Base-by-base conservation (phyloP, 2,797 vertebrate species). In the Glossophaga mutica region DNA sequence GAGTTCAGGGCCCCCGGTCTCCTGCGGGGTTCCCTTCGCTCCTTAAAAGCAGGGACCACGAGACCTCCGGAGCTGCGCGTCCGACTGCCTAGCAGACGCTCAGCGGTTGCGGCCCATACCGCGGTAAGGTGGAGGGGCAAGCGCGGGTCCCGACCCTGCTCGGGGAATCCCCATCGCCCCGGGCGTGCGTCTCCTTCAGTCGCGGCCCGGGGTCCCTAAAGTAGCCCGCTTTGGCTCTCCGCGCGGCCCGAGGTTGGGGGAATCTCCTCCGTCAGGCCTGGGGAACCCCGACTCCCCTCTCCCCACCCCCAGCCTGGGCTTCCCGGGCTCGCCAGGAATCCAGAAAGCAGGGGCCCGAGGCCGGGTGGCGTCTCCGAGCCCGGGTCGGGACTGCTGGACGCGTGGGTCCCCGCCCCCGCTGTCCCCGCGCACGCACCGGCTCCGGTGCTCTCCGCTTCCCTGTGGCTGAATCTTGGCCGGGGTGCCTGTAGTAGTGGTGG, bases 371-470 rank as follows among this genome's bases (percentile, higher is more conserved):
- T 86, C 59, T 95, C 91, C 34, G 48, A 96, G 90, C 91, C 86
- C 65, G 1, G 59, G 91, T 94, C 77, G 83, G 6, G 77, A 73
- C 62, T 90, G 79, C 93, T 62, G 94, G 83, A 95, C 89, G 81
- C 44, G 1, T 55, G 88, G 94, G 94, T 48, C 82, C 82, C 97
- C 83, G 73, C 89, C 91, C 96, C 91, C 91, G 94, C 96, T 95
- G 88, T 46, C 94, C 97, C 97, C 95, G 90, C 94, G 94, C 96
- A 97, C 97, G 97, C 97, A 98, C 97, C 97, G 90, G 94, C 96
- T 97, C 62, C 89, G 94, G 97, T 88, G 97, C 97, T 96, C 68
- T 95, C 97, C 74, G 97, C 92, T 94, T 93, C 62, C 95, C 96
- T 19, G 95, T 94, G 82, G 95, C 94, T 88, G 90, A 92, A 93